These are phyloP conservation scores for Bradypus variegatus DNA, from an alignment of 2,797 vertebrate species.

Conservation along the genomic window DNA sequence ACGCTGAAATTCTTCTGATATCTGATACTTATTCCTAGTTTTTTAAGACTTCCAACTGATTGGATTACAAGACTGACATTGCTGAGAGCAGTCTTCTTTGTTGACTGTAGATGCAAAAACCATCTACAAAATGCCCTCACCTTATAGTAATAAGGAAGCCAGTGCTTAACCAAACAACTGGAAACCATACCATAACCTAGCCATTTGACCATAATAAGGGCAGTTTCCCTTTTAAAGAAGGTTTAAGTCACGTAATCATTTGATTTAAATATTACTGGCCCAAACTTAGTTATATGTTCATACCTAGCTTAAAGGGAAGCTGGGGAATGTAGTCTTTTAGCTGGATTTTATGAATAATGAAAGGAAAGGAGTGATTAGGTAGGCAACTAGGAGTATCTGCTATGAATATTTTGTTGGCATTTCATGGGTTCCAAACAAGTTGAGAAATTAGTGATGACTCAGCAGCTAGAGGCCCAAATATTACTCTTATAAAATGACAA, in stretches of 20 bases:
- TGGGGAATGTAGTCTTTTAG: not conserved
- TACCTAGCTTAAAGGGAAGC: not conserved
- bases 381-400: not conserved
- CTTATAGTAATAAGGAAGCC: too few species aligned
- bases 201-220: too few species aligned
- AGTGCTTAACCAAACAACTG: too few species aligned
- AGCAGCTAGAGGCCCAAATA: not conserved
- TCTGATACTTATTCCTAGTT: too few species aligned
- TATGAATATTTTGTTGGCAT: not conserved
- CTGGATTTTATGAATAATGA: not conserved
- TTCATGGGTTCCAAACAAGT: not conserved
- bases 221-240: constrained; percentile 1
- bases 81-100: too few species aligned
- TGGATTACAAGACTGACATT: too few species aligned
- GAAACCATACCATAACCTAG: too few species aligned
- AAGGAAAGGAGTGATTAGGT: not conserved
- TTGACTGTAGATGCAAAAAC: too few species aligned
- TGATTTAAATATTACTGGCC: not conserved
- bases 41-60: too few species aligned
- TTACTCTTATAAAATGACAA: not conserved
- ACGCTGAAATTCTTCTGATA: too few species aligned
- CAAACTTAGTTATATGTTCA: not conserved
- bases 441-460: constrained; percentile 26
- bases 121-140: too few species aligned
- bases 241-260: not conserved